Evolutionary conservation across 2,113 vertebrate species (phyloP).

Genomic region (Tragelaphus buxtoni): DNA sequence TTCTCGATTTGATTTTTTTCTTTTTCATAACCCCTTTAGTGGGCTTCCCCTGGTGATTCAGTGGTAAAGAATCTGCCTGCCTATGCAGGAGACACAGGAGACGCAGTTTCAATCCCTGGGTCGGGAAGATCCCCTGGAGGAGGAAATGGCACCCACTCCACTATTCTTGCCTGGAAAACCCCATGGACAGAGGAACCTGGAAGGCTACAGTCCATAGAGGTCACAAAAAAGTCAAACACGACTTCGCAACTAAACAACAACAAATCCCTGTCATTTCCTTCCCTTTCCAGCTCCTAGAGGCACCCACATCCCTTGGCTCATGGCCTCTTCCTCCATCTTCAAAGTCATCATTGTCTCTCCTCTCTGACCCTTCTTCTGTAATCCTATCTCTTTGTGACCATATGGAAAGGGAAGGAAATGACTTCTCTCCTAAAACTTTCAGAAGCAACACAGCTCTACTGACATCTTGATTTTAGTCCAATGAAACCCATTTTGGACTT

Average conservation of each 20-base stretch:
- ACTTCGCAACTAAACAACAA: not conserved
- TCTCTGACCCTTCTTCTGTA: no score
- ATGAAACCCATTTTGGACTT: not conserved
- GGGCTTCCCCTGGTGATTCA: not conserved
- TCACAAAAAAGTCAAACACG: not conserved
- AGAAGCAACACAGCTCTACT: not conserved
- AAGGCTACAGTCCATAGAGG: not conserved
- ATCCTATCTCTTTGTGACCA: no score
- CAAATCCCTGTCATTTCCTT: no score
- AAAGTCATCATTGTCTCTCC: no score
- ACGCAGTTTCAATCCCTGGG: not conserved
- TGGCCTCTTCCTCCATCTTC: no score
- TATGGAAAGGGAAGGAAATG: fast-evolving
- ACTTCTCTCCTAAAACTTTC: not conserved
- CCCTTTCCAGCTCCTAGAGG: no score
- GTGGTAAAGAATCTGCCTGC: not conserved
- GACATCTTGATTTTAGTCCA: not conserved
- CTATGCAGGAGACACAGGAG: not conserved
- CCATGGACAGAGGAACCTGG: not conserved
- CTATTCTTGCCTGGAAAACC: not conserved
- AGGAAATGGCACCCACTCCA: not conserved
- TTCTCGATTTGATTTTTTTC: not conserved
- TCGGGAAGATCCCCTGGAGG: not conserved
- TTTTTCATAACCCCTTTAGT: not conserved
- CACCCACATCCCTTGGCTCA: no score